Percentiles rank a stretch among this genome's conserved stretches.
Evolutionary conservation across 2,888 invertebrate species (phyloP).

Genomic region (Heliconius ethilla): DNA sequence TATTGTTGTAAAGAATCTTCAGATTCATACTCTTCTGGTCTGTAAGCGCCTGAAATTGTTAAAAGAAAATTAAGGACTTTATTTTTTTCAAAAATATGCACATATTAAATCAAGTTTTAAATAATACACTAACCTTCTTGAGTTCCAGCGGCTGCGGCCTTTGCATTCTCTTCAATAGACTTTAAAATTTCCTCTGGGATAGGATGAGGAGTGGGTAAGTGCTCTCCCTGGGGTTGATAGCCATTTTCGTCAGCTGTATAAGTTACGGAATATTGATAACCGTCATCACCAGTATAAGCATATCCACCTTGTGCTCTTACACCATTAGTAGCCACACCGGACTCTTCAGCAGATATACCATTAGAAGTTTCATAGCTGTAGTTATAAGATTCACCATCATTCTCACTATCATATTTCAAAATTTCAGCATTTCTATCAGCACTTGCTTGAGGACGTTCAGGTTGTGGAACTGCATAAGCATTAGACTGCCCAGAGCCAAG

Average conservation of each 20-base stretch:
- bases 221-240: conserved; percentile 70
- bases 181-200: conserved; percentile 74
- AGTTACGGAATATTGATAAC: conserved; percentile 66
- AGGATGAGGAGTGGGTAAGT: conserved; percentile 74
- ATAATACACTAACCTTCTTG: conserved; percentile 66
- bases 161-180: conserved; percentile 72
- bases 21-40: conserved; percentile 65
- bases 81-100: not conserved
- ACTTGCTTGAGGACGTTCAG: conserved; percentile 68
- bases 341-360: conserved; percentile 74
- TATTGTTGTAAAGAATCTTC: conserved; percentile 44
- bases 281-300: conserved; percentile 74
- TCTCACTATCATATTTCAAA: conserved; percentile 68
- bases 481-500: conserved; percentile 28
- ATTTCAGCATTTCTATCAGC: conserved; percentile 69
- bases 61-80: not conserved
- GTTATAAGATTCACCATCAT: conserved; percentile 69
- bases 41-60: conserved; percentile 69
- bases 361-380: conserved; percentile 76
- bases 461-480: conserved; percentile 43
- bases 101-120: not conserved
- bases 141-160: conserved; percentile 73
- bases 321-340: conserved; percentile 72
- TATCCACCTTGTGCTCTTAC: conserved; percentile 73
- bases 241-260: conserved; percentile 78